phyloP scores from a whole-genome alignment of 37 sponge, comb jelly and placozoan genomes.

The Halichondria panicea region DNA sequence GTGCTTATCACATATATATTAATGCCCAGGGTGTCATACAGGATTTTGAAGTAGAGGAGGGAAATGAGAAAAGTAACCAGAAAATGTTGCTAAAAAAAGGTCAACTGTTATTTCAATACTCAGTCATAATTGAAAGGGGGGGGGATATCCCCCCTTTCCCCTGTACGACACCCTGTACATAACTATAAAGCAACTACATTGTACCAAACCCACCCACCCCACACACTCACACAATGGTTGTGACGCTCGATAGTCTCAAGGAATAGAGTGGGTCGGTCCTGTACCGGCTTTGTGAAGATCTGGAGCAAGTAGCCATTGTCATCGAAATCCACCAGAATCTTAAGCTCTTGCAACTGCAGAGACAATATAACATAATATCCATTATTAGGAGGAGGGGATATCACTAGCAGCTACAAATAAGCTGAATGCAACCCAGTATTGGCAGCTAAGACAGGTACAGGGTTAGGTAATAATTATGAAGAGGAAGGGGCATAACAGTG shows the following conservation, averaged over 20 bases:
- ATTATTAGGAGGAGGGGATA: not conserved
- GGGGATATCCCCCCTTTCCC: no score
- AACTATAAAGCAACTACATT: no score
- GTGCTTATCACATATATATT: not conserved
- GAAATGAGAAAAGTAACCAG: no score
- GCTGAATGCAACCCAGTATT: not conserved
- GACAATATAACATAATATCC: not conserved
- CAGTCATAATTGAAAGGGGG: no score
- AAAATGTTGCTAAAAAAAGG: no score
- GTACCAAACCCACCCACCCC: not conserved
- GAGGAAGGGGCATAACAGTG: no score
- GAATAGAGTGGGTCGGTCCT: slow-evolving; percentile 97
- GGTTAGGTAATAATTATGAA: no score
- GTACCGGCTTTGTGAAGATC: slow-evolving; percentile 97
- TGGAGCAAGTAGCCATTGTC: slow-evolving; percentile 98
- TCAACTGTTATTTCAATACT: no score
- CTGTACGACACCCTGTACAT: no score
- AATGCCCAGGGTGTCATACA: no score
- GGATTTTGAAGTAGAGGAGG: no score
- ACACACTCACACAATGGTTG: slow-evolving; percentile 80
- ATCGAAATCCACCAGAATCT: slow-evolving; percentile 96
- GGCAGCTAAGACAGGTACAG: no score
- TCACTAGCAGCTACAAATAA: not conserved
- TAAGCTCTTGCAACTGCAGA: slow-evolving; percentile 83
- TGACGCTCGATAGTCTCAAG: slow-evolving; percentile 94